Percentiles rank a stretch among this genome's conserved stretches.
Evolutionary conservation across 2,797 vertebrate species (phyloP).

Genomic region (Sphaeramia orbicularis): DNA sequence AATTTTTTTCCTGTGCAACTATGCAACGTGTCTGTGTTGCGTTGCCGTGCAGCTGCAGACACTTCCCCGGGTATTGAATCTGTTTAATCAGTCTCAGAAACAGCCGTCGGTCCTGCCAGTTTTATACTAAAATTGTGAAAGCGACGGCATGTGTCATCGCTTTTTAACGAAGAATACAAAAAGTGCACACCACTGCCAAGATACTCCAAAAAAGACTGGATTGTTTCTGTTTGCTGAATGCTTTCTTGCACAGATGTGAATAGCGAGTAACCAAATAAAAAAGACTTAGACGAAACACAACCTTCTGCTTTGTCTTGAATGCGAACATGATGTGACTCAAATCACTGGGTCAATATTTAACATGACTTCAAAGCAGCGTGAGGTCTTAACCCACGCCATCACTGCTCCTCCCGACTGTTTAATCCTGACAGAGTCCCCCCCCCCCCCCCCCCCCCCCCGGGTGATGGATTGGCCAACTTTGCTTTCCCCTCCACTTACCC

Average conservation of each 20-base stretch:
- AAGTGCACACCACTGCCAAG: conserved; percentile 44
- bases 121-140: conserved; percentile 39
- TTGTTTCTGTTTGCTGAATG: conserved; percentile 28
- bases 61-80: conserved; percentile 20
- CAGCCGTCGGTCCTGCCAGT: conserved; percentile 20
- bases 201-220: conserved; percentile 17
- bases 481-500: conserved; percentile 53
- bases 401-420: conserved; percentile 46
- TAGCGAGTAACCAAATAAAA: conserved; percentile 50
- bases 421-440: conserved; percentile 43
- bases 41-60: conserved; percentile 35
- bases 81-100: conserved; percentile 62
- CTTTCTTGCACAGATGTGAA: conserved; percentile 23
- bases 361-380: conserved; percentile 54
- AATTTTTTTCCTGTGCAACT: conserved; percentile 45
- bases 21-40: conserved; percentile 32
- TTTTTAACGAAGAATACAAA: conserved; percentile 37
- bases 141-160: conserved; percentile 16
- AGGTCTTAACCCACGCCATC: conserved; percentile 53
- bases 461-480: conserved; percentile 69
- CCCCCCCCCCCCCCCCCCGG: conserved; percentile 15
- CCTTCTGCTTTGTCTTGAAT: conserved; percentile 11
- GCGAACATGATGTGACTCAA: background rate
- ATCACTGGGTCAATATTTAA: conserved; percentile 43
- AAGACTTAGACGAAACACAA: conserved; percentile 33